Evolutionary conservation across 2,797 vertebrate genomes (phyloP).

Genomic region (Oophaga sylvatica): DNA sequence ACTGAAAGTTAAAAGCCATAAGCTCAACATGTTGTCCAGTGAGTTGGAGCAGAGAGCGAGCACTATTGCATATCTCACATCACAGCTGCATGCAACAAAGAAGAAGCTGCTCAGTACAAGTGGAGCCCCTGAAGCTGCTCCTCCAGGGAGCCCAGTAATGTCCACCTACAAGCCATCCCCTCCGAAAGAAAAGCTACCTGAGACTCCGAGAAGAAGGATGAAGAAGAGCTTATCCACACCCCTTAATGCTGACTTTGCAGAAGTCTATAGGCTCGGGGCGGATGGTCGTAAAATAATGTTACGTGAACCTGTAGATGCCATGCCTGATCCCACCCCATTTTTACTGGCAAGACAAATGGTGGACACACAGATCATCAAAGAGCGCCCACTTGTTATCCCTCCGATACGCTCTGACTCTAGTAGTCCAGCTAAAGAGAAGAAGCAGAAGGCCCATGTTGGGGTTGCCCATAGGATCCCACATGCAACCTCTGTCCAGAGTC

Average conservation of each 20-base stretch:
- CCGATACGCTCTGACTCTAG: constrained; percentile 83
- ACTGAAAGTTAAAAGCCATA: constrained; percentile 96
- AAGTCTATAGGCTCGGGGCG: constrained; percentile 88
- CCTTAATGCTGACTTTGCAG: constrained; percentile 90
- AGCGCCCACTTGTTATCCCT: constrained; percentile 87
- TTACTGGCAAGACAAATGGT: constrained; percentile 83
- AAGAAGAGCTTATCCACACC: constrained; percentile 97
- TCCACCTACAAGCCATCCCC: constrained; percentile 87
- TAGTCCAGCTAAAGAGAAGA: constrained; percentile 84
- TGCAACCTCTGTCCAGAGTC: constrained; percentile 65
- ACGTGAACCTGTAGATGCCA: constrained; percentile 88
- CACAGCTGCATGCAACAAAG: constrained; percentile 93
- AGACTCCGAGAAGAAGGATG: constrained; percentile 94
- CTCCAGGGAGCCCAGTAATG: constrained; percentile 82
- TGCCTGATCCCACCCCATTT: constrained; percentile 96
- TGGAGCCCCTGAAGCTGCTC: constrained; percentile 84
- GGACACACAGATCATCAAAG: constrained; percentile 86
- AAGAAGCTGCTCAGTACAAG: constrained; percentile 87
- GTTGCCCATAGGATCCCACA: constrained; percentile 93
- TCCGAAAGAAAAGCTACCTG: constrained; percentile 89
- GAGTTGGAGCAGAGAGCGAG: constrained; percentile 94
- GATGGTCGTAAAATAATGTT: constrained; percentile 90
- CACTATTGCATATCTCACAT: constrained; percentile 93
- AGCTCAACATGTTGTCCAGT: constrained; percentile 87
- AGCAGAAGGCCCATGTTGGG: constrained; percentile 86